Evolutionary conservation across 2,888 invertebrate species (phyloP), one percentile per base, ranked within the genome.

Genomic region (Epistrophe eligans): DNA sequence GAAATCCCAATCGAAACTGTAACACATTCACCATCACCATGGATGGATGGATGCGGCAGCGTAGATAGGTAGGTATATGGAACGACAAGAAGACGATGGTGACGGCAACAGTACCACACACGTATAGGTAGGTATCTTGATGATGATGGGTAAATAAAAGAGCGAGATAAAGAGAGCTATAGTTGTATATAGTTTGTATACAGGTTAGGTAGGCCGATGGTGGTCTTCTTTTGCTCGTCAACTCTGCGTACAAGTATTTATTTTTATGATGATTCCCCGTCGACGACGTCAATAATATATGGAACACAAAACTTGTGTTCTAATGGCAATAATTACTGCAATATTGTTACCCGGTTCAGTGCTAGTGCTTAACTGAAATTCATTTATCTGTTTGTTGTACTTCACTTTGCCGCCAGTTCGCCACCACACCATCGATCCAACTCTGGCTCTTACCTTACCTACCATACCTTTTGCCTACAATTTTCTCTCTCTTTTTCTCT

Each of bases 311-410:
- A 74, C 72, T 71, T 71, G 58, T 77, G 50, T 80, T 87, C 88
- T 88, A 82, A 77, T 88, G 79, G 82, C 72, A 85, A 85, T 85
- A 87, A 87, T 85, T 83, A 87, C 77, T 80, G 82, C 80, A 89
- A 89, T 91, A 91, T 92, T 93, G 92, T 92, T 93, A 91, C 92
- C 92, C 92, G 92, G 91, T 91, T 92, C 92, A 92, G 91, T 91
- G 93, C 92, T 91, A 91, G 91, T 90, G 91, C 91, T 91, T 91
- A 92, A 93, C 93, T 93, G 92, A 93, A 91, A 90, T 90, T 90
- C 90, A 90, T 90, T 90, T 91, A 89, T 90, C 91, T 91, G 91
- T 91, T 91, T 90, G 90, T 90, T 91, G 89, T 90, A 90, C 90
- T 90, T 90, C 90, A 90, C 77, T 83, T 82, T 76, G 64, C 87